Base-by-base conservation (phyloP, 2,113 vertebrate genomes). In the Dipodomys spectabilis region DNA sequence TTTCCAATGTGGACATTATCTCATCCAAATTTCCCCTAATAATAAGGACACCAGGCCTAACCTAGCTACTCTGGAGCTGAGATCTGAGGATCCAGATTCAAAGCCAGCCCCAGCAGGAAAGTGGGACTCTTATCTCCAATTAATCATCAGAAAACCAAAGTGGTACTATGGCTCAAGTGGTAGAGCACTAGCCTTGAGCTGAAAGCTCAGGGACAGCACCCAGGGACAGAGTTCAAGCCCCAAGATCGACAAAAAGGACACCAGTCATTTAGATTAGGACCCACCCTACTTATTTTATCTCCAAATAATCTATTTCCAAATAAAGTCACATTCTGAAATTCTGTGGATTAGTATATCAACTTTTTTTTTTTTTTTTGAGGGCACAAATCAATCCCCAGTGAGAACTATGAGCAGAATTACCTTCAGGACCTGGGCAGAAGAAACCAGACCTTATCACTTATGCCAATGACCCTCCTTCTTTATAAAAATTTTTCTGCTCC, bases 211-310 rank as follows among this genome's bases (percentile, higher is more conserved):
- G 39, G 39, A 39, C 39, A 39, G 39, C 39, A 39, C 39, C 39
- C 39, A 39, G 39, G 5, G 39, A 39, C 39, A 39, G 39, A 39
- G 39, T 39, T 39, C 39, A 39, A 39, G 39, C 39, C 39, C 39
- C 39, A 6, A 39, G 39, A 39, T 5, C 39, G 39, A 39, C 39
- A 39, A 39, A 39, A 67, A 53, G 39, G n/a, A 79, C 53, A 53
- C 4, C 3, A 67, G 32, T 86, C 57, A 77, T 11, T 0, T 53
- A 8, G 22, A 44, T 77, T 68, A 94, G 39, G 6, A 67, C 23
- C 39, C 57, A 79, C 25, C 19, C 77, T 72, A 71, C 92, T 81
- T 64, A 89, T 68, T 82, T 92, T 35, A 90, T 82, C 84, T 60
- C 86, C n/a, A 9, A 7, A 74, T 23, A 87, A n/a, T 39, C 45